A percentile compares a stretch with the other conserved stretches of the same genome.
Evolutionary conservation across 2,888 invertebrate genomes (phyloP).

Genomic region (Eubasilissa splendida): DNA sequence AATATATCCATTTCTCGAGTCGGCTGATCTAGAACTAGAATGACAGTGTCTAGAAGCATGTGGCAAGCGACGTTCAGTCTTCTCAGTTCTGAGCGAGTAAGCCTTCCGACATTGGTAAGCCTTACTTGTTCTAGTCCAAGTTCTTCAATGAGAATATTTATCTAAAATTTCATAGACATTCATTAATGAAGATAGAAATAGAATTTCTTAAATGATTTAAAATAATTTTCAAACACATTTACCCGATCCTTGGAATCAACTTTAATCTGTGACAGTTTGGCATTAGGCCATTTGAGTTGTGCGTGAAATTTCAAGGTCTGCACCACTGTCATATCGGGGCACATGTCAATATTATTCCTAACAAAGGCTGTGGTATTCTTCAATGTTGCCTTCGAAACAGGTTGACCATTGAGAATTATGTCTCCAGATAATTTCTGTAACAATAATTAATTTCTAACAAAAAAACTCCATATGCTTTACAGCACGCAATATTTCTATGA

Average conservation of each 20-base stretch:
- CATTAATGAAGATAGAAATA: background rate
- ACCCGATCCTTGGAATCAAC: constrained; percentile 84
- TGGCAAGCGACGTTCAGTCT: constrained; percentile 93
- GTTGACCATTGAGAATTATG: constrained; percentile 90
- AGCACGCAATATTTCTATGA: too few relatives aligned
- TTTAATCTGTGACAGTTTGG: constrained; percentile 76
- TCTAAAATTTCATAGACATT: constrained; percentile 71
- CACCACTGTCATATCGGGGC: constrained; percentile 90
- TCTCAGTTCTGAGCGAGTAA: constrained; percentile 91
- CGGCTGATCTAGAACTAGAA: constrained; percentile 91
- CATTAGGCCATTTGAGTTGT: constrained; percentile 78
- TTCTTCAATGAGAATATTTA: constrained; percentile 91
- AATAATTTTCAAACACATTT: constrained; percentile 60
- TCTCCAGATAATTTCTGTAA: constrained; percentile 79
- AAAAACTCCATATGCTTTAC: too few relatives aligned
- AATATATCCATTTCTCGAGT: constrained; percentile 94
- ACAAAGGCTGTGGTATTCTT: constrained; percentile 84
- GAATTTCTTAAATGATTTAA: constrained; percentile 11
- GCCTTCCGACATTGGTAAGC: constrained; percentile 86
- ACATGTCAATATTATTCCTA: constrained; percentile 82
- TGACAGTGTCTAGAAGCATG: constrained; percentile 87
- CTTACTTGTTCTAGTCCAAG: constrained; percentile 91
- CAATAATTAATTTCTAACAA: background rate
- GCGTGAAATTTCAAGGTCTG: constrained; percentile 91
- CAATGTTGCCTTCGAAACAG: constrained; percentile 80